Evolutionary conservation across 1,140 invertebrate genomes (phyloP), one percentile per base, ranked within the genome.

Genomic region (Drosophila punjabiensis): DNA sequence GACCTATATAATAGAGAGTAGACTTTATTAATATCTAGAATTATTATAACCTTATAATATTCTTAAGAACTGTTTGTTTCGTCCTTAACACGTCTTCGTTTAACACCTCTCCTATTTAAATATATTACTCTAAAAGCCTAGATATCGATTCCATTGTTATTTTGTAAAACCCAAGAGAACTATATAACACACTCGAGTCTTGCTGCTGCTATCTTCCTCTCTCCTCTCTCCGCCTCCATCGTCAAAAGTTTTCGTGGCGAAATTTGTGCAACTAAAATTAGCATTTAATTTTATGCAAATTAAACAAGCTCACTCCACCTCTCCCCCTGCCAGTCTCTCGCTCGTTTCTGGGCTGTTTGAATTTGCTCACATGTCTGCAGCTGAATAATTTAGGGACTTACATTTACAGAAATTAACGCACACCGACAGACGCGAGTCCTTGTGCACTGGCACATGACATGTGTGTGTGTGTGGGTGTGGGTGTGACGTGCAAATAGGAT

Each of bases 381-480:
- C 63, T 90, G 82, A 90, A 90, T 90, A 86, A 90, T 90, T 90
- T 90, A 90, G 65, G 52, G 66, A 79, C 79, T 90, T 86, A 90
- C 86, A 90, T 90, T 90, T 90, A 82, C 88, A 71, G 88, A 91
- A 88, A 91, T 91, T 91, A 91, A 79, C 88, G 79, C 55, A 79
- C 61, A 70, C 84, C 65, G 48, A 63, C 69, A 47, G 43, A 35
- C 30, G 52, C 39, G 41, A 24, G 66, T 67, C 43, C 35, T 67
- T 50, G 43, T 20, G 63, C 18, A 64, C 18, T 48, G 30, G n/a
- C n/a, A n/a, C n/a, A n/a, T n/a, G n/a, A n/a, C n/a, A n/a, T n/a
- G n/a, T n/a, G n/a, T n/a, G n/a, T n/a, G n/a, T n/a, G n/a, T n/a
- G n/a, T n/a, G n/a, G n/a, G n/a, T n/a, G n/a, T n/a, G n/a, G n/a